Conservation (phyloP, 2,797 vertebrate genomes). For the Argentina silus region DNA sequence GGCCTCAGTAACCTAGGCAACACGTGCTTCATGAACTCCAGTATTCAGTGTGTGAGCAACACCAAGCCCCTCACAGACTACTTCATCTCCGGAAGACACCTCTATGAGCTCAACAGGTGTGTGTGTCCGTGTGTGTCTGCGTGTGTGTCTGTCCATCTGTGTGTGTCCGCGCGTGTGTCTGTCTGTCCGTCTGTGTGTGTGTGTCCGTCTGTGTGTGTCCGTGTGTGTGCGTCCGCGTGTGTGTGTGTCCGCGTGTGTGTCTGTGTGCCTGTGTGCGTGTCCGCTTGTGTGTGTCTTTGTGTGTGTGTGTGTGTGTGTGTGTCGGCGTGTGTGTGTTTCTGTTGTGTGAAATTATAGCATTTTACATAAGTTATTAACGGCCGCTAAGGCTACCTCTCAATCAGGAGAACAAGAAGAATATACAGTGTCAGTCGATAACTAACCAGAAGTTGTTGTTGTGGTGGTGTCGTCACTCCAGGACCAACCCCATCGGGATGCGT, state of each 20-base stretch:
- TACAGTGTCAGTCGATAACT: too few relatives aligned
- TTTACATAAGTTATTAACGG: too few relatives aligned
- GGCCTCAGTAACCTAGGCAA: conserved; percentile 98
- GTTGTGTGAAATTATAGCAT: too few relatives aligned
- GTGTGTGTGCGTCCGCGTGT: background rate
- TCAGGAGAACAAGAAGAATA: too few relatives aligned
- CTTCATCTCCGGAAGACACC: conserved; percentile 96
- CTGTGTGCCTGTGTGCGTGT: background rate
- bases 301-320: conserved; percentile 14
- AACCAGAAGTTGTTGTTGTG: too few relatives aligned
- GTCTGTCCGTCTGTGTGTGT: too few relatives aligned
- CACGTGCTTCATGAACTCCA: conserved; percentile 99
- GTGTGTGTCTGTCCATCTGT: background rate
- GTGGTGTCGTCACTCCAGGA: conserved; percentile 78
- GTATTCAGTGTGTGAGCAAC: conserved; percentile 99
- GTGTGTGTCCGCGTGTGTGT: background rate
- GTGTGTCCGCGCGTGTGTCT: too few relatives aligned
- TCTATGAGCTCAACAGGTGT: conserved; percentile 98
- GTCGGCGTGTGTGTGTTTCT: background rate
- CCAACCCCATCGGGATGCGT: conserved; percentile 98
- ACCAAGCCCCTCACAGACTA: conserved; percentile 95
- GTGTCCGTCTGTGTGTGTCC: too few relatives aligned
- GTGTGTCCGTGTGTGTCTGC: conserved; percentile 18
- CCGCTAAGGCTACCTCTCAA: too few relatives aligned
- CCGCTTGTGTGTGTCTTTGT: too few relatives aligned